These are phyloP conservation scores for Bellardia pandia DNA, from an alignment of 2,888 invertebrate genomes.

Conservation along the genomic window DNA sequence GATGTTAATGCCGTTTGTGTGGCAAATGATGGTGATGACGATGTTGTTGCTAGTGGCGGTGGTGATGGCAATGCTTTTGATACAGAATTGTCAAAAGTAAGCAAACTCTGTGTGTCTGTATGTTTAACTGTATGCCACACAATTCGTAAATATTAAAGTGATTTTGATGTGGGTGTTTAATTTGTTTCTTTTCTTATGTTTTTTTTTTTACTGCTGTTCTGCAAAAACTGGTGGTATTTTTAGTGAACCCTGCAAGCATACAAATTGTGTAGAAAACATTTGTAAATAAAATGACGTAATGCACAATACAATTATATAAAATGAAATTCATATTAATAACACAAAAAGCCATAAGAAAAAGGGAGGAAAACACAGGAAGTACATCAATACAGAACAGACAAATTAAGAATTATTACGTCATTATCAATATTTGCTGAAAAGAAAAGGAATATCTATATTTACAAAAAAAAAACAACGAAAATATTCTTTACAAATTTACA, in stretches of 20 bases:
- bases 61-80: conserved; percentile 22
- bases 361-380: not conserved
- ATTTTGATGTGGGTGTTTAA: conserved; percentile 29
- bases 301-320: conserved; percentile 44
- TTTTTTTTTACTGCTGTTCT: conserved; percentile 14
- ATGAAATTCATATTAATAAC: conserved; percentile 64
- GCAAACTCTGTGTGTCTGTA: conserved; percentile 9
- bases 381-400: conserved; percentile 38
- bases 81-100: conserved; percentile 42
- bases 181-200: not conserved
- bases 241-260: conserved; percentile 60
- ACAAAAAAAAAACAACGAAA: not conserved
- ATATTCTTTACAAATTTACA: not conserved
- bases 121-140: conserved; percentile 5
- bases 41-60: conserved; percentile 20
- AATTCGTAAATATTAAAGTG: conserved; percentile 31
- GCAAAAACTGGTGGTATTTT: conserved; percentile 53
- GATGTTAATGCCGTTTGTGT: conserved; percentile 19
- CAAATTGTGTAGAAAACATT: conserved; percentile 5
- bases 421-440: conserved; percentile 40
- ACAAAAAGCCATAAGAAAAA: conserved; percentile 16
- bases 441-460: not conserved
- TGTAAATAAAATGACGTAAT: conserved; percentile 43
- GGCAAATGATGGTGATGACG: conserved; percentile 22
- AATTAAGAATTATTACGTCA: conserved; percentile 47